A percentile compares a stretch with the other conserved stretches of the same genome.
These are phyloP conservation scores for Eudyptes chrysolophus DNA, from an alignment of 2,113 vertebrate genomes.

Conservation along the genomic window DNA sequence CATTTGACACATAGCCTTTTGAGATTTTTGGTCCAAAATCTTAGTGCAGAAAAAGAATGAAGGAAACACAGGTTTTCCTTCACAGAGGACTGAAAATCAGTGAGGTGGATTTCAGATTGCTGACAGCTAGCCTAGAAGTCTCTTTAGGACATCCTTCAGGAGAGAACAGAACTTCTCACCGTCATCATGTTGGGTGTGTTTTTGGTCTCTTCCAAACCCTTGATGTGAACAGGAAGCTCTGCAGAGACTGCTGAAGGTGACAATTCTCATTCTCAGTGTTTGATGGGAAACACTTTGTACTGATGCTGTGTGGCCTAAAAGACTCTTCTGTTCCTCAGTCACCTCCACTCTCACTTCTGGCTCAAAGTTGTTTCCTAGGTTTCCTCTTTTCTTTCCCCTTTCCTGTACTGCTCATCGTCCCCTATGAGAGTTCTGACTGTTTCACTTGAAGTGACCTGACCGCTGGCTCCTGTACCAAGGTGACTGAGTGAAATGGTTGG, in stretches of 20 bases:
- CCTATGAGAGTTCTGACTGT: accelerated
- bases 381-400: neutral
- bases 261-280: neutral
- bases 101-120: neutral
- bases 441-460: neutral
- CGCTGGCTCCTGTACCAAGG: neutral
- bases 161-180: neutral
- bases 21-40: neutral
- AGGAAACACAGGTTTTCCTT: neutral
- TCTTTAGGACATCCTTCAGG: neutral
- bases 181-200: accelerated
- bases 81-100: neutral
- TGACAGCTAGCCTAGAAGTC: neutral
- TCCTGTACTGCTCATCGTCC: accelerated
- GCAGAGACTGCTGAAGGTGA: neutral
- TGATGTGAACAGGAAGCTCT: neutral
- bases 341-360: neutral
- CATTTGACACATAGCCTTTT: neutral
- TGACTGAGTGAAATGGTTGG: neutral
- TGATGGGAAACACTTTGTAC: neutral
- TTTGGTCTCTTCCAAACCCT: neutral
- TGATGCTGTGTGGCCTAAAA: neutral
- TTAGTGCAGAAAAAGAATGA: neutral
- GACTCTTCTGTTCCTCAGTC: neutral
- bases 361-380: neutral